These are phyloP conservation scores for Astatotilapia flaviijosephi DNA, from an alignment of 2,113 vertebrate genomes.

Conservation along the genomic window DNA sequence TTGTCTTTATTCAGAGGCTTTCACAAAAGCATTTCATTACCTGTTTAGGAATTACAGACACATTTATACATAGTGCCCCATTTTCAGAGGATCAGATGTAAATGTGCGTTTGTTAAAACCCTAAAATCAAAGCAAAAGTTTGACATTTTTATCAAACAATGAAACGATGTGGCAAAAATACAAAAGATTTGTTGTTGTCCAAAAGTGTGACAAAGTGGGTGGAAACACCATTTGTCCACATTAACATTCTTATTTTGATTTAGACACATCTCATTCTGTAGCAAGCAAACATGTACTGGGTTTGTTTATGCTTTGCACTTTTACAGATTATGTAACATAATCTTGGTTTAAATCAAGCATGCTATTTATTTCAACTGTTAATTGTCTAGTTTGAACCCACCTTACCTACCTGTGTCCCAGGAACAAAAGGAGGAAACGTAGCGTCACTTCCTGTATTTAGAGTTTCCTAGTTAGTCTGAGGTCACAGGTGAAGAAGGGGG, in stretches of 20 bases:
- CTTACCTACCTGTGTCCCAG: background rate
- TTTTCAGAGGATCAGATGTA: background rate
- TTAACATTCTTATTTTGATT: background rate
- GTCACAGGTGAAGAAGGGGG: background rate
- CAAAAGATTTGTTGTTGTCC: background rate
- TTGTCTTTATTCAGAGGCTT: background rate
- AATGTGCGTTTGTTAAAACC: background rate
- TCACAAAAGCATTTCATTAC: background rate
- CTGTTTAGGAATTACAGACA: background rate
- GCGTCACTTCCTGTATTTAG: background rate
- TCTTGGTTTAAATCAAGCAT: background rate
- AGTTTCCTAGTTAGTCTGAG: fast-evolving
- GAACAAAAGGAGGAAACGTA: background rate
- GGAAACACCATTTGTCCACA: background rate
- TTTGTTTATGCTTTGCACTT: background rate
- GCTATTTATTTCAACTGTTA: background rate
- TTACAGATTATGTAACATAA: background rate
- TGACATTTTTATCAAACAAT: background rate
- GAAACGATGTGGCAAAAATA: background rate
- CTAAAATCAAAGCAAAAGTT: background rate
- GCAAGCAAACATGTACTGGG: fast-evolving
- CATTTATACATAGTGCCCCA: fast-evolving
- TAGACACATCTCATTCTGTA: background rate
- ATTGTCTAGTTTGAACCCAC: background rate
- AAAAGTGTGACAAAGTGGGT: background rate